Evolutionary conservation across 2,888 invertebrate species (phyloP).

Genomic region (Altica lythri): DNA sequence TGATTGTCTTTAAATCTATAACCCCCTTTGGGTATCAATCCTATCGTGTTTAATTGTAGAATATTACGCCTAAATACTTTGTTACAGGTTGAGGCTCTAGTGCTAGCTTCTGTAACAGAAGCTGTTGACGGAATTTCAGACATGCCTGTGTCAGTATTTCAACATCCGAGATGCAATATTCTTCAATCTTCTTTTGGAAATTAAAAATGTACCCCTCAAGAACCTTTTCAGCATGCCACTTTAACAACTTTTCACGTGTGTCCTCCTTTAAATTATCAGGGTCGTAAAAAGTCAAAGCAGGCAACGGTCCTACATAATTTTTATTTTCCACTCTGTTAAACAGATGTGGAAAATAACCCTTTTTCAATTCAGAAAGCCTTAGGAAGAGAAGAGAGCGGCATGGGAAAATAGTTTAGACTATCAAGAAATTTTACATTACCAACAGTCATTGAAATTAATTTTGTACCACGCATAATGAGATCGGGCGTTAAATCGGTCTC

Average conservation of each 20-base stretch:
- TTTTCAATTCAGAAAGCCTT: conserved; percentile 31
- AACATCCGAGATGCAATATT: conserved; percentile 38
- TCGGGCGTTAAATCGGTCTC: conserved; percentile 26
- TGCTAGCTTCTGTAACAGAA: conserved; percentile 38
- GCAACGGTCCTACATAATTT: conserved; percentile 26
- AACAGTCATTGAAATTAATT: conserved; percentile 27
- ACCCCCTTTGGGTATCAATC: conserved; percentile 42
- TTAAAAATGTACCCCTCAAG: conserved; percentile 40
- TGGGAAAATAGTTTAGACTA: conserved; percentile 45
- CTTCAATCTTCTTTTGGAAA: conserved; percentile 41
- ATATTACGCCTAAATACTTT: conserved; percentile 40
- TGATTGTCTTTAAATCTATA: conserved; percentile 38
- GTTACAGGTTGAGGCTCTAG: conserved; percentile 42
- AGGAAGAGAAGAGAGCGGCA: conserved; percentile 32
- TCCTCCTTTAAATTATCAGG: conserved; percentile 14
- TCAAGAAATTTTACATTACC: conserved; percentile 33
- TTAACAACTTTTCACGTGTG: conserved; percentile 18
- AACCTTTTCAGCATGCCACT: conserved; percentile 24
- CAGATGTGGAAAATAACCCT: conserved; percentile 39
- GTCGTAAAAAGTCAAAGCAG: conserved; percentile 18
- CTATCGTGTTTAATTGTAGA: conserved; percentile 41
- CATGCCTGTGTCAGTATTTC: conserved; percentile 22
- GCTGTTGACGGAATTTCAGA: conserved; percentile 20
- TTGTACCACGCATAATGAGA: conserved; percentile 34
- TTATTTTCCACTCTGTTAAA: conserved; percentile 29